These are phyloP conservation scores for Aphelenchoides fujianensis DNA, from an alignment of 1,140 invertebrate species.

Conservation along the genomic window DNA sequence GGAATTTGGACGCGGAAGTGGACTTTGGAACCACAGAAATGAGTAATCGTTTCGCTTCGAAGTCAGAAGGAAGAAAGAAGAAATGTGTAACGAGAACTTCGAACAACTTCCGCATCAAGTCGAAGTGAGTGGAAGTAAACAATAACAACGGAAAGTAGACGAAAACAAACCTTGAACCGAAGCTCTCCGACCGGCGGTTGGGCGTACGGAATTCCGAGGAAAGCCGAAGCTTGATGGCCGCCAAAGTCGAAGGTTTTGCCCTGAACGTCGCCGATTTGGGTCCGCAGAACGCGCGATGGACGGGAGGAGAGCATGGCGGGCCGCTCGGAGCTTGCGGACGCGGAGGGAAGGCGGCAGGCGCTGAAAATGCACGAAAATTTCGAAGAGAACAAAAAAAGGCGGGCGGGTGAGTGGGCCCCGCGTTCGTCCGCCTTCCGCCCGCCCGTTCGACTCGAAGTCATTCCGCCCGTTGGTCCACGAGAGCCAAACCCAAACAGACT, in stretches of 20 bases:
- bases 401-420: background rate
- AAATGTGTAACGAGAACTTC: background rate
- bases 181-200: slow-evolving; percentile 26
- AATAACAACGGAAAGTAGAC: slow-evolving; percentile 13
- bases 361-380: background rate
- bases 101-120: background rate
- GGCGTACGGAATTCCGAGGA: slow-evolving; percentile 37
- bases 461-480: too few species aligned
- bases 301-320: background rate
- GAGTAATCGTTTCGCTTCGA: background rate
- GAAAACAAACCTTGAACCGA: slow-evolving; percentile 28
- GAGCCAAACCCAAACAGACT: too few species aligned
- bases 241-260: background rate
- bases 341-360: background rate
- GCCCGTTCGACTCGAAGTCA: too few species aligned
- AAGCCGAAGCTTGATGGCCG: background rate
- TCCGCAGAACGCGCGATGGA: slow-evolving; percentile 1
- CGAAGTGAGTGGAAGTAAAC: background rate
- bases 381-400: background rate
- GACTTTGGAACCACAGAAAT: background rate
- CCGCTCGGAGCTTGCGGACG: background rate
- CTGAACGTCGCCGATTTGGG: background rate
- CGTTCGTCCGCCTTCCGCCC: too few species aligned
- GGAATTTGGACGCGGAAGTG: too few species aligned
- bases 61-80: background rate